These are phyloP conservation scores for Opisthocomus hoazin DNA, from an alignment of 2,113 vertebrate species.

Conservation along the genomic window DNA sequence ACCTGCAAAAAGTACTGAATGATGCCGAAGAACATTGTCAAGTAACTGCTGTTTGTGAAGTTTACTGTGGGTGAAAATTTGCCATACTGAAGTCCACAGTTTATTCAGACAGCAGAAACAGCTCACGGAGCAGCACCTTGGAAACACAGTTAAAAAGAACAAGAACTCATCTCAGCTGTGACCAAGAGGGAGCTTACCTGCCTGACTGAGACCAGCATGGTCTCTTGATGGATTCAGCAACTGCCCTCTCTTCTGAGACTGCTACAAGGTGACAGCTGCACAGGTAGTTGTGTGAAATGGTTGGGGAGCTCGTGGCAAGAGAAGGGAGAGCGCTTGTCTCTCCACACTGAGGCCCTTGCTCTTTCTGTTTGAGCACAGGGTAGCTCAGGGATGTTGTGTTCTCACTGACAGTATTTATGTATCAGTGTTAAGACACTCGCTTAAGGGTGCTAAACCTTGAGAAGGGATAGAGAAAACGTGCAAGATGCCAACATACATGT, in stretches of 20 bases:
- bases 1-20: background rate
- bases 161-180: background rate
- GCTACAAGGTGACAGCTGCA: background rate
- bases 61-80: background rate
- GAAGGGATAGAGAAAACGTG: background rate
- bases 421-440: background rate
- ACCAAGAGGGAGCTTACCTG: background rate
- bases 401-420: background rate
- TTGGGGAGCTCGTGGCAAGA: background rate
- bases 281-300: background rate
- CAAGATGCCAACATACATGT: background rate
- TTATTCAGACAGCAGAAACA: background rate
- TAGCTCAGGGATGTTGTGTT: background rate
- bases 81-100: background rate
- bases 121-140: background rate
- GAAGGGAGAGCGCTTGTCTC: rapidly evolving
- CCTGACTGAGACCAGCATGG: background rate
- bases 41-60: background rate
- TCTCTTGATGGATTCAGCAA: background rate
- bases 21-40: background rate
- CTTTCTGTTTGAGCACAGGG: background rate
- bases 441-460: background rate
- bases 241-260: background rate
- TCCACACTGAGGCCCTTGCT: background rate
- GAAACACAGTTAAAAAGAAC: background rate